Evolutionary conservation across 2,888 invertebrate genomes (phyloP).

Genomic region (Drosophila paracracens): DNA sequence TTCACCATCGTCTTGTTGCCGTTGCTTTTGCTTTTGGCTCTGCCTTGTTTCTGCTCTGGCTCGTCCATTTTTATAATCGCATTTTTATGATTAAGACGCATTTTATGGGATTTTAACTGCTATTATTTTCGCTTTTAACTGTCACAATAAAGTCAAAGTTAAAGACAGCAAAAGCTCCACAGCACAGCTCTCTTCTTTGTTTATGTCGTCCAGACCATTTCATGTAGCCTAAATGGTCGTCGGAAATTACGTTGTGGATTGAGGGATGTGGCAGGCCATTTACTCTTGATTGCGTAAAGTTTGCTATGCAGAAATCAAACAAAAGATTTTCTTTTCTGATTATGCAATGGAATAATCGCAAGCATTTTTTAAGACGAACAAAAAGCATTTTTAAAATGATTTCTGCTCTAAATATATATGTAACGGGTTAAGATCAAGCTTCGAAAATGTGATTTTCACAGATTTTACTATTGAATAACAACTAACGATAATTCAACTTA

Average conservation of each 20-base stretch:
- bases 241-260: background rate
- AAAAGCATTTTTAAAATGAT: background rate
- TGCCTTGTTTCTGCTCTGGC: slow-evolving; percentile 29
- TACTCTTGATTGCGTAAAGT: slow-evolving; percentile 38
- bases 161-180: slow-evolving; percentile 73
- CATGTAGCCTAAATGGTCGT: slow-evolving; percentile 37
- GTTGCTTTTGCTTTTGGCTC: background rate
- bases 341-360: slow-evolving; percentile 16
- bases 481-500: background rate
- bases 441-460: background rate
- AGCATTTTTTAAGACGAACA: background rate
- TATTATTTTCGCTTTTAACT: slow-evolving; percentile 81
- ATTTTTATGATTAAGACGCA: slow-evolving; percentile 83
- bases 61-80: slow-evolving; percentile 79
- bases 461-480: background rate
- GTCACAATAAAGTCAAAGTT: slow-evolving; percentile 81
- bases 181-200: slow-evolving; percentile 54
- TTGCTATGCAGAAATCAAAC: slow-evolving; percentile 60
- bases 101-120: slow-evolving; percentile 81
- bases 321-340: slow-evolving; percentile 36
- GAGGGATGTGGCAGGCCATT: slow-evolving; percentile 23
- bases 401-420: background rate
- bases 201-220: slow-evolving; percentile 55
- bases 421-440: background rate
- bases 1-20: slow-evolving; percentile 28